These are phyloP conservation scores for Lutraria lutraria DNA, from an alignment of 2,888 invertebrate species.

Conservation along the genomic window DNA sequence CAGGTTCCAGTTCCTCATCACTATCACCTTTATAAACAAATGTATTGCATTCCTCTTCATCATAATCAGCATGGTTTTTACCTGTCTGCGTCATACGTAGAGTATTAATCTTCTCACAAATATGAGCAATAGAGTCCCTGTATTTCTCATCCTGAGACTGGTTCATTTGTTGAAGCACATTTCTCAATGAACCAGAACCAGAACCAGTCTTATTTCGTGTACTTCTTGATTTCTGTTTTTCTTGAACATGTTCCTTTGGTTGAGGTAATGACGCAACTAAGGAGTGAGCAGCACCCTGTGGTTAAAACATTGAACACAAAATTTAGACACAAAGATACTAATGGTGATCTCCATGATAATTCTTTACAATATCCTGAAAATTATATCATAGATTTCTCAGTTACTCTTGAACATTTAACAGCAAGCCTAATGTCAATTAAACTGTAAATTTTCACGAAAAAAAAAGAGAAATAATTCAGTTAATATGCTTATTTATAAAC, in stretches of 20 bases:
- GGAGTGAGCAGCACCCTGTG: slow-evolving; percentile 51
- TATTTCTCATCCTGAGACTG: slow-evolving; percentile 54
- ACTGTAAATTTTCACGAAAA: too few relatives aligned
- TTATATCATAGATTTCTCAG: too few relatives aligned
- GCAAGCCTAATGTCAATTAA: too few relatives aligned
- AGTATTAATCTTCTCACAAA: slow-evolving; percentile 64
- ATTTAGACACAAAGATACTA: too few relatives aligned
- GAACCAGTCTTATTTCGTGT: slow-evolving; percentile 40
- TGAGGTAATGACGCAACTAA: slow-evolving; percentile 46
- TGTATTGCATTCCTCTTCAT: slow-evolving; percentile 51
- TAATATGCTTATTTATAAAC: too few relatives aligned
- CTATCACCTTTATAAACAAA: slow-evolving; percentile 65
- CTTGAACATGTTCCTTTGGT: slow-evolving; percentile 53
- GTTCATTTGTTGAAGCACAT: slow-evolving; percentile 57
- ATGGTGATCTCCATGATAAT: too few relatives aligned
- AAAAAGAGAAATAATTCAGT: too few relatives aligned
- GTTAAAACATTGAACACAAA: not conserved
- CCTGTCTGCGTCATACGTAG: slow-evolving; percentile 46
- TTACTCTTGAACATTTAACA: too few relatives aligned
- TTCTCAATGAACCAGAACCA: slow-evolving; percentile 58
- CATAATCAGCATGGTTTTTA: slow-evolving; percentile 26
- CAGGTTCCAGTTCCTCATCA: slow-evolving; percentile 63
- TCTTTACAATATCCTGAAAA: too few relatives aligned
- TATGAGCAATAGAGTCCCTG: slow-evolving; percentile 53
- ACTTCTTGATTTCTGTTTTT: slow-evolving; percentile 37